These are phyloP conservation scores for Amblyteles armatorius DNA, from an alignment of 2,888 invertebrate genomes.

Conservation along the genomic window DNA sequence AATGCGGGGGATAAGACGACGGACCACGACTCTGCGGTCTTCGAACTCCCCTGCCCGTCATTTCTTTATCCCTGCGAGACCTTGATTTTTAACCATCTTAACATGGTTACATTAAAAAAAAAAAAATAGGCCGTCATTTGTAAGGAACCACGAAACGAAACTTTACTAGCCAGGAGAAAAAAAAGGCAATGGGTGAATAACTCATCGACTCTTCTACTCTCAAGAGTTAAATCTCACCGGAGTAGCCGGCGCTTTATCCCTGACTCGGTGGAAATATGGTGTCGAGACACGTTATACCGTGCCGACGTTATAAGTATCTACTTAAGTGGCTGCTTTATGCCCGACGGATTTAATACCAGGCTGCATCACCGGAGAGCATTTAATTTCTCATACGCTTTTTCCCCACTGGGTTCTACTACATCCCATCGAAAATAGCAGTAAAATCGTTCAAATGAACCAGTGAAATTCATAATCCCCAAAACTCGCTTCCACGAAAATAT, in stretches of 20 bases:
- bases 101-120: not conserved
- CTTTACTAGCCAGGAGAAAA: not conserved
- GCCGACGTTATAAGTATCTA: constrained; percentile 18
- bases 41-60: not conserved
- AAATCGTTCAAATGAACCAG: no score
- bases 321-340: constrained; percentile 43
- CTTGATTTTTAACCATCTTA: not conserved
- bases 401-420: not conserved
- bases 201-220: constrained; percentile 36
- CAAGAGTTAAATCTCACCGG: constrained; percentile 31
- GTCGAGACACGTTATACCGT: constrained; percentile 41
- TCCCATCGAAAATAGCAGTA: not conserved
- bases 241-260: constrained; percentile 33
- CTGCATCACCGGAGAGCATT: not conserved
- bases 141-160: not conserved
- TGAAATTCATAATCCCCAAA: no score
- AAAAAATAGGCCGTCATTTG: not conserved
- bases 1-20: not conserved
- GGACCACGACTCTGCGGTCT: constrained; percentile 4
- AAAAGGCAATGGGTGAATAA: constrained; percentile 24
- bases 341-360: not conserved
- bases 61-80: not conserved
- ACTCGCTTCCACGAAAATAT: no score
- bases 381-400: not conserved
- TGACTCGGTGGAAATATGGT: constrained; percentile 42